Conservation (phyloP, 2,113 vertebrate genomes). For the Chionomys nivalis region DNA sequence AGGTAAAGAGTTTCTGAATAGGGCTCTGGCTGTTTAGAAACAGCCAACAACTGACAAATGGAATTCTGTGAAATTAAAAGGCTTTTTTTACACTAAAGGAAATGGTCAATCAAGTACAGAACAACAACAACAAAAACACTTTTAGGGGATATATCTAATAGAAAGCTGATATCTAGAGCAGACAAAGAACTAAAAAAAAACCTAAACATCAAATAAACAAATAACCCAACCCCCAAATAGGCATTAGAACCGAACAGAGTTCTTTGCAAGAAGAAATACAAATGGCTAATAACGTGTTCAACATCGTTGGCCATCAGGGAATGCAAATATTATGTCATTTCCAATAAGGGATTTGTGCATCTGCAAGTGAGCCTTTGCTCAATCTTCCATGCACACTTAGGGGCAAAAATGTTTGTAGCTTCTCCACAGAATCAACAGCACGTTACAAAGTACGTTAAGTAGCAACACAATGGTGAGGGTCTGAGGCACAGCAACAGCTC, state of each 20-base stretch:
- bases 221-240: background rate
- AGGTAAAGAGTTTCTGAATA: background rate
- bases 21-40: background rate
- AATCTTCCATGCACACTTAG: background rate
- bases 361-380: background rate
- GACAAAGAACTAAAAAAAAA: background rate
- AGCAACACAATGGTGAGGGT: background rate
- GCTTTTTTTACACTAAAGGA: background rate
- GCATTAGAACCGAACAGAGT: background rate
- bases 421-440: slow-evolving; percentile 30
- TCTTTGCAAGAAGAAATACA: background rate
- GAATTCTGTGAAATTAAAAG: background rate
- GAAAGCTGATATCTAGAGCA: background rate
- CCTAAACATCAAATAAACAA: background rate
- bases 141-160: background rate
- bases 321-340: background rate
- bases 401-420: background rate
- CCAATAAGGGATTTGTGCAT: background rate
- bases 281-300: background rate
- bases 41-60: background rate
- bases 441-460: background rate
- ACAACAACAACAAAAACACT: background rate
- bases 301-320: background rate
- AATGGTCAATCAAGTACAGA: background rate
- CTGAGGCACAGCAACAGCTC: background rate